Evolutionary conservation across 2,888 invertebrate genomes (phyloP).

Genomic region (Lithophane semibrunnea): DNA sequence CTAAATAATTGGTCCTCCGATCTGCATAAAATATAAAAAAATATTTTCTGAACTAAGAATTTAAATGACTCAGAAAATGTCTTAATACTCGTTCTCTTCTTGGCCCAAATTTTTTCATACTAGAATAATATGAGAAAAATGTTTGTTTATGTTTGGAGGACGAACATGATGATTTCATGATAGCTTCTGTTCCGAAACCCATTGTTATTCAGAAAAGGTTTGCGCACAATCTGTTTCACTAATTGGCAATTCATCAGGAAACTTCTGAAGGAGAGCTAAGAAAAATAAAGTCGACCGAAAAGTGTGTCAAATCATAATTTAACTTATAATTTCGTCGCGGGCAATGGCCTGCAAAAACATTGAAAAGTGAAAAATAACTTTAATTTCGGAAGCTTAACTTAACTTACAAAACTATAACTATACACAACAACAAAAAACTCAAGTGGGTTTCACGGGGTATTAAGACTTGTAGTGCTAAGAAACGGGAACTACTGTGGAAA

Average conservation of each 20-base stretch:
- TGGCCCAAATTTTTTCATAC: neutral
- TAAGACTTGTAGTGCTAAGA: too few species aligned
- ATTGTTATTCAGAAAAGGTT: constrained; percentile 35
- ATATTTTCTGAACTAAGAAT: neutral
- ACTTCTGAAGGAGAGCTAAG: constrained; percentile 13
- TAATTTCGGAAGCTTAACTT: too few species aligned
- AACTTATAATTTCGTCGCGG: neutral
- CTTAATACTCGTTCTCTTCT: too few species aligned
- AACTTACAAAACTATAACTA: too few species aligned
- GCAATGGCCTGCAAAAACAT: too few species aligned
- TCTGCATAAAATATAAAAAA: too few species aligned
- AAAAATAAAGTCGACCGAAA: constrained; percentile 30
- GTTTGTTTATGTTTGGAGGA: neutral
- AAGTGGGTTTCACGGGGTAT: too few species aligned
- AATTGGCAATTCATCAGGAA: constrained; percentile 42
- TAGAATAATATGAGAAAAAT: too few species aligned
- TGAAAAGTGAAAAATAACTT: too few species aligned
- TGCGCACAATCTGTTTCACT: constrained; percentile 35
- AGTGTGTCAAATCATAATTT: neutral
- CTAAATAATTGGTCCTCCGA: neutral
- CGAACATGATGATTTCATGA: neutral
- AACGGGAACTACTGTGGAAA: too few species aligned
- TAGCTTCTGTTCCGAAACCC: neutral
- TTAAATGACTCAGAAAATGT: neutral
- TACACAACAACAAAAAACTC: too few species aligned